phyloP scores from a whole-genome alignment of 2,888 invertebrate genomes.

The Volucella inflata region DNA sequence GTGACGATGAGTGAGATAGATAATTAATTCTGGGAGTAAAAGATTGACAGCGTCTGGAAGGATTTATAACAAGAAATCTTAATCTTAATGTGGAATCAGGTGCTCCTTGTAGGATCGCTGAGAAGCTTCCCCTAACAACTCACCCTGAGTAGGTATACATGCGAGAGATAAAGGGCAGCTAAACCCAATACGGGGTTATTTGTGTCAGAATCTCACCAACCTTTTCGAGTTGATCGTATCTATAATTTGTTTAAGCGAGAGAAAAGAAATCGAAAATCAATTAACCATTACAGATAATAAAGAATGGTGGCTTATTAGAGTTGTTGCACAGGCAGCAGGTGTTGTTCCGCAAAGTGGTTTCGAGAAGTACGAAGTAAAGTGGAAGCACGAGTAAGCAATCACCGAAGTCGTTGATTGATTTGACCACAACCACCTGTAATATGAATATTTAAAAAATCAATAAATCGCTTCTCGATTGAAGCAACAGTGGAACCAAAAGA shows the following conservation, averaged over 20 bases:
- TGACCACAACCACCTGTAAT: conserved; percentile 67
- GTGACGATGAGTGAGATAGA: neutral
- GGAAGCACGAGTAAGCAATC: conserved; percentile 65
- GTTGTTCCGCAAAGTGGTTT: conserved; percentile 66
- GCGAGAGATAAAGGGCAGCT: conserved; percentile 20
- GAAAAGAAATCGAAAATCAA: conserved; percentile 23
- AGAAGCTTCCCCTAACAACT: conserved; percentile 35
- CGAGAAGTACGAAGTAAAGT: conserved; percentile 66
- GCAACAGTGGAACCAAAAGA: conserved; percentile 9
- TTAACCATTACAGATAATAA: neutral
- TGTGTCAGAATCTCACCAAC: conserved; percentile 36
- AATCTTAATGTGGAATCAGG: conserved; percentile 67
- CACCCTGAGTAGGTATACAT: conserved; percentile 44
- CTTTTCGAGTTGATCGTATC: conserved; percentile 59
- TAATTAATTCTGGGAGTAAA: conserved; percentile 33
- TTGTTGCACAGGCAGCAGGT: conserved; percentile 61
- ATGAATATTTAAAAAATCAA: conserved; percentile 26
- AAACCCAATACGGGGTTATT: conserved; percentile 45
- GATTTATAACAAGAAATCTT: conserved; percentile 10
- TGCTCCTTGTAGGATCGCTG: conserved; percentile 33
- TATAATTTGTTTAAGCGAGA: conserved; percentile 23
- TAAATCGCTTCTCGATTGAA: conserved; percentile 20
- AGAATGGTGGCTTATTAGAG: conserved; percentile 64
- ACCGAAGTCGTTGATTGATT: conserved; percentile 61
- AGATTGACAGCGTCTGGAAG: conserved; percentile 65